Base-by-base conservation (phyloP, 2,888 invertebrate species). In the Drosophila lacicola region DNA sequence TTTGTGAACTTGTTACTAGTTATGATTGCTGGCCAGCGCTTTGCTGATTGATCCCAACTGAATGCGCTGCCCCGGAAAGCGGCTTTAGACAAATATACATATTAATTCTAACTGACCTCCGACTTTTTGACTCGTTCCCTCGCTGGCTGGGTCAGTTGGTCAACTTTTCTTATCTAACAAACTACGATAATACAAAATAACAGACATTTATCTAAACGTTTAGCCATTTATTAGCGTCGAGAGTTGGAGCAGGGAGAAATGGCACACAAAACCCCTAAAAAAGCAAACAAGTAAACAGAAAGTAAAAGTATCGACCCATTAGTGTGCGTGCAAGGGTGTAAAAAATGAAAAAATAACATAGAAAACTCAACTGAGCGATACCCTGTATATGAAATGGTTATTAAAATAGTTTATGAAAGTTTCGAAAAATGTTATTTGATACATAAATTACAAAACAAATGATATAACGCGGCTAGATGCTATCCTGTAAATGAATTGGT, bases 141-240 rank as follows among this genome's bases (percentile, higher is more conserved):
- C 29, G 29, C 2, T 33, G 10, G 17, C 11, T 55, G 39, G 36
- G 64, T 17, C 45, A 54, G 63, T 73, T 62, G 64, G 55, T 42
- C 68, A 81, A 77, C 72, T 82, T 83, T 82, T 80, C 72, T 79
- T 77, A 80, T 80, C 66, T 78, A 82, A 68, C 76, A 70, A 83
- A 83, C 80, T 74, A 83, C 78, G 80, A 83, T 82, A 83, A 83
- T 82, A 79, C 57, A 80, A 79, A 80, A 80, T 82, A 83, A 80
- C 80, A 55, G 55, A 65, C 78, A 84, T 84, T 83, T 84, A 79
- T 82, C 72, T 71, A 81, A 84, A 77, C 85, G 79, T 58, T 84
- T 81, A 79, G 82, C 72, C 82, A 83, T 83, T 83, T 85, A 74
- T 83, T 81, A 79, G 77, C 55, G 53, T 64, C 55, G 57, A 66